phyloP scores from a whole-genome alignment of 2,797 vertebrate genomes.

The Myripristis jacobus region DNA sequence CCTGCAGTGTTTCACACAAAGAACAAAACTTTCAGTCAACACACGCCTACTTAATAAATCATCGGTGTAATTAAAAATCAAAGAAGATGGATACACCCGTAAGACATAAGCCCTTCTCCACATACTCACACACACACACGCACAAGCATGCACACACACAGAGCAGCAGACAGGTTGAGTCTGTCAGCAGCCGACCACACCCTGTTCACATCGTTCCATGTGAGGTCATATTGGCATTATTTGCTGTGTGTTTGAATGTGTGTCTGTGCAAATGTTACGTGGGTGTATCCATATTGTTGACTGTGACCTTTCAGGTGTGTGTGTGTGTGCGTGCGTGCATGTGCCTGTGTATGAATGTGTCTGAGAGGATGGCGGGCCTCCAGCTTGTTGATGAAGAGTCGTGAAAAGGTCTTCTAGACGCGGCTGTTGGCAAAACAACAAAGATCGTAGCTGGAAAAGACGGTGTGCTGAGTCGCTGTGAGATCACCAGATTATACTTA shows the following conservation, averaged over 20 bases:
- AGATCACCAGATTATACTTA: conserved; percentile 62
- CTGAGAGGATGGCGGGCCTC: neutral
- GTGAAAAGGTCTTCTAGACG: conserved; percentile 15
- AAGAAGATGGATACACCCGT: conserved; percentile 12
- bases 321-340: neutral
- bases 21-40: neutral
- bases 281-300: conserved; percentile 15
- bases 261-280: conserved; percentile 4
- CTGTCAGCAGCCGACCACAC: conserved; percentile 23
- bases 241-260: neutral
- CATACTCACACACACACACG: neutral
- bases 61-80: neutral
- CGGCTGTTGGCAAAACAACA: conserved; percentile 29
- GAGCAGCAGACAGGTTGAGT: conserved; percentile 26
- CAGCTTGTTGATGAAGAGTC: conserved; percentile 5
- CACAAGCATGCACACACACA: neutral
- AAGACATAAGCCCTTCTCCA: neutral
- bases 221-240: conserved; percentile 15
- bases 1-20: neutral
- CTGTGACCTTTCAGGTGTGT: neutral
- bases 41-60: neutral
- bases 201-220: conserved; percentile 34
- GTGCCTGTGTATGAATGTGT: conserved; percentile 3
- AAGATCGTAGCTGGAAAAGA: conserved; percentile 8
- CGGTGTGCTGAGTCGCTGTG: conserved; percentile 22